A percentile compares a stretch with the other conserved stretches of the same genome.
phyloP scores from a whole-genome alignment of 2,797 vertebrate species.

The Holocentrus rufus region DNA sequence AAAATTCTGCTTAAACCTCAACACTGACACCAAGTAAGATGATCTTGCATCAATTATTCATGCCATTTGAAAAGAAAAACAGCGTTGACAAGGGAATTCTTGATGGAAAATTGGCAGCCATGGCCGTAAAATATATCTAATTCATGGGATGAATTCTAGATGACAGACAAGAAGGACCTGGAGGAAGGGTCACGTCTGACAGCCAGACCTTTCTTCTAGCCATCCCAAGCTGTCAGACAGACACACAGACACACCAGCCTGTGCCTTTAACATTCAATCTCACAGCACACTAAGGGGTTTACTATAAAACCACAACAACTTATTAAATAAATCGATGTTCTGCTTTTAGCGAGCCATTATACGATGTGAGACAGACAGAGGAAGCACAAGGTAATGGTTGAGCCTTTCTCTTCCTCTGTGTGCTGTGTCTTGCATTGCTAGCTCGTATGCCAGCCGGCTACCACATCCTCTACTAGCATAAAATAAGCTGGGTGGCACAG shows the following conservation, averaged over 20 bases:
- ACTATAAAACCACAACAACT: not conserved
- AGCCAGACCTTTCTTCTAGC: constrained; percentile 56
- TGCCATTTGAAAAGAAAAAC: not conserved
- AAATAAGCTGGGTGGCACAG: constrained; percentile 57
- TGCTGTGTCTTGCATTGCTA: constrained; percentile 72
- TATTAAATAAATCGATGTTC: constrained; percentile 6
- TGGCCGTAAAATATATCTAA: constrained; percentile 20
- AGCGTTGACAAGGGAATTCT: not conserved
- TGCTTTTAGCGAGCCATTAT: not conserved
- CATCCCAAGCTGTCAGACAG: constrained; percentile 39
- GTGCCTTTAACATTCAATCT: constrained; percentile 39
- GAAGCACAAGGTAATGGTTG: constrained; percentile 28
- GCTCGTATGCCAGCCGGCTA: constrained; percentile 41
- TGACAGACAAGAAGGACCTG: constrained; percentile 22
- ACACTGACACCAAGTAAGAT: not conserved
- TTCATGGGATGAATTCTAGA: constrained; percentile 7
- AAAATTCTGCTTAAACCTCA: constrained; percentile 51
- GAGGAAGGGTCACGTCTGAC: constrained; percentile 45
- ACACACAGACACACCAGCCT: constrained; percentile 22
- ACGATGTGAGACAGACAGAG: constrained; percentile 1
- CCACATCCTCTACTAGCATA: constrained; percentile 69
- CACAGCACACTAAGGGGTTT: constrained; percentile 1
- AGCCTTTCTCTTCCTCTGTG: not conserved
- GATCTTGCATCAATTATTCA: constrained; percentile 3
- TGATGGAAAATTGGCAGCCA: constrained; percentile 14